Evolutionary conservation across 2,113 vertebrate species (phyloP).

Genomic region (Nestor notabilis): DNA sequence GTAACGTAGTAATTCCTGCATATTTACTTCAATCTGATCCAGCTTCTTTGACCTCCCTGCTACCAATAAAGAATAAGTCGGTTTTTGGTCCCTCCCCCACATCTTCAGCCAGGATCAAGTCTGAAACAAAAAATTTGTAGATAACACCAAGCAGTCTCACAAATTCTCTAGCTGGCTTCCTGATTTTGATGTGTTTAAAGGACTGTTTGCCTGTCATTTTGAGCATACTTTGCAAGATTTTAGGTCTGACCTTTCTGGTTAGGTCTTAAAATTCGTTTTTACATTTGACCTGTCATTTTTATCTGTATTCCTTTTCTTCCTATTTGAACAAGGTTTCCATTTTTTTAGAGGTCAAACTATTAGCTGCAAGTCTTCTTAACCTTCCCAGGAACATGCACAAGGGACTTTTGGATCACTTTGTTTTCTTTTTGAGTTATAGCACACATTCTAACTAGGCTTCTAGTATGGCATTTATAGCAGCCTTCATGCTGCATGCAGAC

Average conservation of each 20-base stretch:
- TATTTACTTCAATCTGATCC: background rate
- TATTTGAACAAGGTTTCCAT: background rate
- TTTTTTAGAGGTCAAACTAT: background rate
- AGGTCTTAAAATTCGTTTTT: background rate
- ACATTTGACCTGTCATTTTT: background rate
- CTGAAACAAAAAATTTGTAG: background rate
- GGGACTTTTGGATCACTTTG: background rate
- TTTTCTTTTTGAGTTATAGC: background rate
- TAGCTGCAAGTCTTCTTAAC: background rate
- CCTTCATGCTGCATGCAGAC: background rate
- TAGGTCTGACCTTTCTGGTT: background rate
- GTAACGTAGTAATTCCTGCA: background rate
- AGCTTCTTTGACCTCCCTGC: background rate
- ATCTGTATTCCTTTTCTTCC: background rate
- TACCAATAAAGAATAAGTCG: background rate
- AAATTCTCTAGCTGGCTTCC: background rate
- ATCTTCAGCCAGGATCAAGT: background rate
- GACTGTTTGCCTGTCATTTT: background rate
- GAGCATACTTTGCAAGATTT: background rate
- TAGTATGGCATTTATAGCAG: background rate
- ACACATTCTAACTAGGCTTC: background rate
- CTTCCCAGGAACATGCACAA: background rate
- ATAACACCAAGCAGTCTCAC: background rate
- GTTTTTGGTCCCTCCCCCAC: background rate
- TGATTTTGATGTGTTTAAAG: background rate